Conservation (phyloP, 1,140 invertebrate species). For the Bombus huntii region DNA sequence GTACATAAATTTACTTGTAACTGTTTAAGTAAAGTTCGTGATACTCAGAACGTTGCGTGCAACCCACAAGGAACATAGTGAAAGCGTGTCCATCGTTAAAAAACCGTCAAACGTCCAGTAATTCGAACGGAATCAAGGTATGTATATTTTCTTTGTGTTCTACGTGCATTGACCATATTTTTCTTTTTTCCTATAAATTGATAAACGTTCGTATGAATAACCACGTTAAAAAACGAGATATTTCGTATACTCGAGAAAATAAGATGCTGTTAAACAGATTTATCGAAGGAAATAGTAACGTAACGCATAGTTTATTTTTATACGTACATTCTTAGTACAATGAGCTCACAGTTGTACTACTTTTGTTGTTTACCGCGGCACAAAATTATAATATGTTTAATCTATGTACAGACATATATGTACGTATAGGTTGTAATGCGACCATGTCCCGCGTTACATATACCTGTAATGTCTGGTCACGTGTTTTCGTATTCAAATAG, state of each 20-base stretch:
- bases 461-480: slow-evolving; percentile 23
- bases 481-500: slow-evolving; percentile 14
- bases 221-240: neutral
- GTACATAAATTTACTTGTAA: slow-evolving; percentile 22
- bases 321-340: slow-evolving; percentile 22
- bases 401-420: neutral
- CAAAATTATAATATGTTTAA: slow-evolving; percentile 37
- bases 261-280: neutral
- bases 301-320: slow-evolving; percentile 32
- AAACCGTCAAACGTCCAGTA: slow-evolving; percentile 27
- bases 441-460: slow-evolving; percentile 27
- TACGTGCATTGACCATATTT: no score
- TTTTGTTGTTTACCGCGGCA: slow-evolving; percentile 24
- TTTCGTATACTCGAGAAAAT: neutral
- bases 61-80: neutral
- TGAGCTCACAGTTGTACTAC: slow-evolving; percentile 18
- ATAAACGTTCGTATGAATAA: neutral
- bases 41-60: neutral
- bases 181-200: neutral
- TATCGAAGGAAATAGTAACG: neutral
- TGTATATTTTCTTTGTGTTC: neutral
- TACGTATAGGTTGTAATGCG: neutral
- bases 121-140: slow-evolving; percentile 32
- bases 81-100: slow-evolving; percentile 33
- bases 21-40: neutral